phyloP scores from a whole-genome alignment of 1,140 invertebrate genomes.

The Heterodera carotae region DNA sequence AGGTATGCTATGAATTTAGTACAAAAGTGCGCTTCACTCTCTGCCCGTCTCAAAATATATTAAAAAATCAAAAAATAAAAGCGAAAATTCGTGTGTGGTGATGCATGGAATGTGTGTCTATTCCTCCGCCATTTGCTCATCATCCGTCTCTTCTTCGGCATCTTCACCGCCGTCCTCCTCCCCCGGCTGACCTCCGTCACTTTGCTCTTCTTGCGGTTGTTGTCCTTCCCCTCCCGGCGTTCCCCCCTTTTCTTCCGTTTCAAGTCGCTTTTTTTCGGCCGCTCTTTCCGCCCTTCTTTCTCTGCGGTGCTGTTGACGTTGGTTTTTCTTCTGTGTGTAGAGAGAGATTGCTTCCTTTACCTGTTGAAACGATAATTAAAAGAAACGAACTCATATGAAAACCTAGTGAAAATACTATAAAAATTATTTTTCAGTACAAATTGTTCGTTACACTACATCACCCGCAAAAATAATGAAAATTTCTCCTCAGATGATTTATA shows the following conservation, averaged over 20 bases:
- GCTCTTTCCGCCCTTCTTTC: constrained; percentile 12
- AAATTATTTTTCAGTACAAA: too few species aligned
- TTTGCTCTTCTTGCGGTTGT: constrained; percentile 14
- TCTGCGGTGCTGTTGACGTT: constrained; percentile 24
- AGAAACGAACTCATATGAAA: not conserved
- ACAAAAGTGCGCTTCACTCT: too few species aligned
- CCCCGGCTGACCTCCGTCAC: not conserved
- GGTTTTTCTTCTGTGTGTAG: constrained; percentile 13
- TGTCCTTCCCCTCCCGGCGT: constrained; percentile 8
- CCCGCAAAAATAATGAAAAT: too few species aligned
- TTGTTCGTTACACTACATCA: too few species aligned
- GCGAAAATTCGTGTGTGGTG: too few species aligned
- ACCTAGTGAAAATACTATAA: too few species aligned
- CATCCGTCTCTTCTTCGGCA: constrained; percentile 24
- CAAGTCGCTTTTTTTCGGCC: constrained; percentile 22
- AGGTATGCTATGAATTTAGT: too few species aligned
- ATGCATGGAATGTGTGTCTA: too few species aligned
- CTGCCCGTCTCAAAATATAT: too few species aligned
- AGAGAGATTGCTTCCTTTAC: constrained; percentile 27
- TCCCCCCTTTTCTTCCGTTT: constrained; percentile 11
- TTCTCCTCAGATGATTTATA: too few species aligned
- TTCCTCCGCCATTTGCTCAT: constrained; percentile 9
- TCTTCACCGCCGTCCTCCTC: constrained; percentile 19
- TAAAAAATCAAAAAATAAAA: too few species aligned
- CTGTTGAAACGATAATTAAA: constrained; percentile 17